phyloP scores from a whole-genome alignment of 1,140 invertebrate genomes.

The Lanistes nyassanus region DNA sequence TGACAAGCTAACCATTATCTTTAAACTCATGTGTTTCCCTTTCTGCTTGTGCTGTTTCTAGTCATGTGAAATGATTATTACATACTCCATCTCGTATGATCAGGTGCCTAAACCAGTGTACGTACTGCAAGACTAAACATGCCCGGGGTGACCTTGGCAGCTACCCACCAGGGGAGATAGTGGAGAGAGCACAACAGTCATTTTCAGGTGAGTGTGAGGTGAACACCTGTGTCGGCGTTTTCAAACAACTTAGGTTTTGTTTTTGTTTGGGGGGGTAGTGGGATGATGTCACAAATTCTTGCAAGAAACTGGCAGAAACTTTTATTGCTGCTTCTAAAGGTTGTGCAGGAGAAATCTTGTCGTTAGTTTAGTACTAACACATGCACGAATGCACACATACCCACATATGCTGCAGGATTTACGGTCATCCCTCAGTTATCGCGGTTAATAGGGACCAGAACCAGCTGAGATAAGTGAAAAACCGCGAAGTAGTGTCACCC shows the following conservation, averaged over 20 bases:
- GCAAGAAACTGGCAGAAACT: too few relatives aligned
- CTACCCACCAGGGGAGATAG: constrained; percentile 79
- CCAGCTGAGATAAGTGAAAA: too few relatives aligned
- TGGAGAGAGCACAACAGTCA: constrained; percentile 76
- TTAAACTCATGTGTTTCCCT: too few relatives aligned
- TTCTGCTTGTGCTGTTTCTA: too few relatives aligned
- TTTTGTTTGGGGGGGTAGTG: background rate
- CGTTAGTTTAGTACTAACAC: background rate
- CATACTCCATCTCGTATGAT: constrained; percentile 25
- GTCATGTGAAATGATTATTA: too few relatives aligned
- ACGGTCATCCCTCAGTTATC: too few relatives aligned
- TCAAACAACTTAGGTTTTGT: background rate
- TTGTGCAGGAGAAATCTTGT: background rate
- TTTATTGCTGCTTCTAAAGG: too few relatives aligned
- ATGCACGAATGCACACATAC: constrained; percentile 1
- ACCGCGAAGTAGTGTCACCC: too few relatives aligned
- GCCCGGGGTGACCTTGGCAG: constrained; percentile 94
- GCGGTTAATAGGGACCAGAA: too few relatives aligned
- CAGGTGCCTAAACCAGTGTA: constrained; percentile 96
- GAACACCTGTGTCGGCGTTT: background rate
- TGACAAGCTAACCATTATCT: too few relatives aligned
- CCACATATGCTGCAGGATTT: constrained; percentile 3
- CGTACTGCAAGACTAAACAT: constrained; percentile 99
- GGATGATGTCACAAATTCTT: background rate
- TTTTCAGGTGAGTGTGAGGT: constrained; percentile 69